These are phyloP conservation scores for Tor tambroides DNA, from an alignment of 2,113 vertebrate species.

Conservation along the genomic window DNA sequence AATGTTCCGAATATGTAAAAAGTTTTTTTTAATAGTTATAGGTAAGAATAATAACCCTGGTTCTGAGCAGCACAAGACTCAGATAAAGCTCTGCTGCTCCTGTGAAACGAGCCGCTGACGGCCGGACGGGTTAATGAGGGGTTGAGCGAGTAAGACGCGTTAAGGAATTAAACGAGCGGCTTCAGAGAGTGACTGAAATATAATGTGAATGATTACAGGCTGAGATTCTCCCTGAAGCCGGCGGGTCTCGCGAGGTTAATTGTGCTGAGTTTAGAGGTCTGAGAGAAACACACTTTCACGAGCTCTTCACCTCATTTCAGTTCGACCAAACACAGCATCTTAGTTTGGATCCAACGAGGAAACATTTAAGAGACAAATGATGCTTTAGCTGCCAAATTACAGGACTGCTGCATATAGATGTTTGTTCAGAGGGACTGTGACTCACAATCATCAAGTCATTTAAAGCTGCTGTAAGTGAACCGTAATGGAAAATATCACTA, in stretches of 20 bases:
- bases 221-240: not conserved
- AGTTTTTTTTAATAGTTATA: too few relatives aligned
- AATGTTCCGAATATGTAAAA: too few relatives aligned
- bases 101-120: not conserved
- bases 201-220: conserved; percentile 5
- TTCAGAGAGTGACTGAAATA: not conserved
- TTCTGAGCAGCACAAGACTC: not conserved
- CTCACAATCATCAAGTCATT: not conserved
- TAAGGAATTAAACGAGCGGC: not conserved
- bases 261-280: not conserved
- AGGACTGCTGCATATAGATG: not conserved
- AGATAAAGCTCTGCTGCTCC: not conserved
- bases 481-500: conserved; percentile 1
- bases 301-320: not conserved
- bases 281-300: not conserved
- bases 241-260: not conserved
- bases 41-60: not conserved
- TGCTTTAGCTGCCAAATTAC: not conserved
- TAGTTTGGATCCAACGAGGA: not conserved
- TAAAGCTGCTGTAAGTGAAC: not conserved
- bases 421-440: not conserved
- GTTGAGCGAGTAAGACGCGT: not conserved
- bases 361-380: not conserved
- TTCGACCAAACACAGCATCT: not conserved
- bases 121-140: not conserved